Conservation (phyloP, 2,888 invertebrate species). For the Portevinia maculata region DNA sequence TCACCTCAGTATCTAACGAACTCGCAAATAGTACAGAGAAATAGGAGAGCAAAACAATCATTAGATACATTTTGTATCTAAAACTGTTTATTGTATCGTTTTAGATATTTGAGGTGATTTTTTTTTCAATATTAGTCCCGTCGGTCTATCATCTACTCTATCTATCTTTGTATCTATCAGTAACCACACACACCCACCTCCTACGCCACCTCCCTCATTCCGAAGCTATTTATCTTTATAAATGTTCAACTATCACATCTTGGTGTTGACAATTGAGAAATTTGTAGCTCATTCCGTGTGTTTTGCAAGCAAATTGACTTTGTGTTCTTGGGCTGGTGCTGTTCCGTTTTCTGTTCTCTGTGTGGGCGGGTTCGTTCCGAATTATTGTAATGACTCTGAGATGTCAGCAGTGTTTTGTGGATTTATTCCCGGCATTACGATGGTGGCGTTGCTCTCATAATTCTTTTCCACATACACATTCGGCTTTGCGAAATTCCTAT, state of each 20-base stretch:
- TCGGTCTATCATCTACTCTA: conserved; percentile 17
- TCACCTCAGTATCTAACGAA: conserved; percentile 66
- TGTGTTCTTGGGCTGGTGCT: conserved; percentile 5
- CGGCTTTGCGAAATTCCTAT: too few relatives aligned
- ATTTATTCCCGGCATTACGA: conserved; percentile 59
- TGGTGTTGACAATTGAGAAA: conserved; percentile 83
- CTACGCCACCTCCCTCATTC: conserved; percentile 12
- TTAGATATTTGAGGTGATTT: conserved; percentile 11
- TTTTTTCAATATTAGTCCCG: conserved; percentile 7
- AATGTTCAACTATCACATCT: conserved; percentile 72
- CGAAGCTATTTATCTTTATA: conserved; percentile 61
- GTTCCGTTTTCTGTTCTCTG: conserved; percentile 35
- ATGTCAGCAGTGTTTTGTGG: conserved; percentile 61
- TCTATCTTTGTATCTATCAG: not conserved
- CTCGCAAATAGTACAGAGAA: conserved; percentile 54
- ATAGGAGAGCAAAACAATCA: conserved; percentile 7
- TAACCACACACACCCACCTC: conserved; percentile 20
- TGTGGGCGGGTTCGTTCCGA: conserved; percentile 53
- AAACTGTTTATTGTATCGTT: conserved; percentile 14
- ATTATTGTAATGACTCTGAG: conserved; percentile 54
- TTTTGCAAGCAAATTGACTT: conserved; percentile 47
- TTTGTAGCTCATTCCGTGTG: conserved; percentile 80
- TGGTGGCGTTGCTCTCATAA: conserved; percentile 41
- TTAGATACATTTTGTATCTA: conserved; percentile 48
- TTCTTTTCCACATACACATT: conserved; percentile 21